Percentiles rank a stretch among this genome's conserved stretches.
Evolutionary conservation across 2,888 invertebrate genomes (phyloP).

Genomic region (Melieria omissa): DNA sequence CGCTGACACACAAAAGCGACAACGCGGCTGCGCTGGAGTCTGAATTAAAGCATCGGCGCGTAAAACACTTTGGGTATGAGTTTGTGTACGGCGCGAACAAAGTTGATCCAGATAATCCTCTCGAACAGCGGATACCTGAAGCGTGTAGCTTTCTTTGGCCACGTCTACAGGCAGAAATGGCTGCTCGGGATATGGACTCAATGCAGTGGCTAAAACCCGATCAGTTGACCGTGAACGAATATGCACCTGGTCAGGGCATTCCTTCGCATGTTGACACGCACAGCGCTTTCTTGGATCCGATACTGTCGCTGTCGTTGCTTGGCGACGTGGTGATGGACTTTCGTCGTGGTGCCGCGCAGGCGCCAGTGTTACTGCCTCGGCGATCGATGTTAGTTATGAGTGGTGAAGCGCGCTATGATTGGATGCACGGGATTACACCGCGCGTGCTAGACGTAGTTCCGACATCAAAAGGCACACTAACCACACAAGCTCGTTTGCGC

Average conservation of each 20-base stretch:
- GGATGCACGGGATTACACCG: slow-evolving; percentile 90
- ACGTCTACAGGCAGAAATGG: slow-evolving; percentile 51
- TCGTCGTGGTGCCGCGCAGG: slow-evolving; percentile 72
- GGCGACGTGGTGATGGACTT: slow-evolving; percentile 90
- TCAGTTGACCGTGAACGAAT: slow-evolving; percentile 87
- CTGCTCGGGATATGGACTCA: slow-evolving; percentile 64
- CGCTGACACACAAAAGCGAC: slow-evolving; percentile 64
- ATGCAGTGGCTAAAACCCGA: slow-evolving; percentile 72
- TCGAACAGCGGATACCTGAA: slow-evolving; percentile 76
- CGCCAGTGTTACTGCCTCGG: slow-evolving; percentile 75
- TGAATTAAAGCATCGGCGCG: slow-evolving; percentile 83
- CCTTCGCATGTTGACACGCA: slow-evolving; percentile 96
- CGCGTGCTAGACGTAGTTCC: slow-evolving; percentile 81
- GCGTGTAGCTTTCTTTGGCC: slow-evolving; percentile 76
- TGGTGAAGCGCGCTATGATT: slow-evolving; percentile 81
- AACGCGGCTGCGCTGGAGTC: slow-evolving; percentile 27
- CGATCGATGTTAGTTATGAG: slow-evolving; percentile 84
- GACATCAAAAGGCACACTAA: slow-evolving; percentile 68
- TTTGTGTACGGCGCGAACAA: slow-evolving; percentile 90
- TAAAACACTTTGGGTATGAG: slow-evolving; percentile 92
- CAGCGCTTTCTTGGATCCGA: slow-evolving; percentile 90
- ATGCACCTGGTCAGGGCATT: slow-evolving; percentile 90
- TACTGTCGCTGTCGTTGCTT: slow-evolving; percentile 87
- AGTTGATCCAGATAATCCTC: slow-evolving; percentile 78
- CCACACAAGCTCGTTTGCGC: slow-evolving; percentile 68